These are phyloP conservation scores for Dendrocopos noguchii DNA, from an alignment of 2,113 vertebrate species.

Conservation along the genomic window DNA sequence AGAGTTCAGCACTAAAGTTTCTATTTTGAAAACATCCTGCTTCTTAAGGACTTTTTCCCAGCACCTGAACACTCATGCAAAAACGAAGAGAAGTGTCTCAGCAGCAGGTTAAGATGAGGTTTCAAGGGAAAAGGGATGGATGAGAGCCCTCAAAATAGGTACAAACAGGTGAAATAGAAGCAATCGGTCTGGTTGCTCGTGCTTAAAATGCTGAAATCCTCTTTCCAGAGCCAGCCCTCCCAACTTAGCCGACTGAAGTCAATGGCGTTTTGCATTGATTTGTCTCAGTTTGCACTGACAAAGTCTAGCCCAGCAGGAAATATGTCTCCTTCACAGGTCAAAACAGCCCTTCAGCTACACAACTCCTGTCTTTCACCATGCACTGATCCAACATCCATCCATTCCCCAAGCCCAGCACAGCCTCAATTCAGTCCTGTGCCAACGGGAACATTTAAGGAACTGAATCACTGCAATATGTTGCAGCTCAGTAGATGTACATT, in stretches of 20 bases:
- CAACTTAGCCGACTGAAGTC: not conserved
- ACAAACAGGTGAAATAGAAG: not conserved
- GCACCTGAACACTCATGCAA: not conserved
- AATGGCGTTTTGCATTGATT: not conserved
- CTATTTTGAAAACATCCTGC: constrained; percentile 13
- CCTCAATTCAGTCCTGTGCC: not conserved
- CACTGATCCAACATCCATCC: not conserved
- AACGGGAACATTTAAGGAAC: not conserved
- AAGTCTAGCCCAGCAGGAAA: not conserved
- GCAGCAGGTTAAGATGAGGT: not conserved
- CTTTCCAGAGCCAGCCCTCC: not conserved
- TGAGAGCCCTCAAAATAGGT: not conserved
- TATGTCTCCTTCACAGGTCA: not conserved
- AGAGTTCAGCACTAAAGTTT: not conserved
- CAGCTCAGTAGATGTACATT: not conserved
- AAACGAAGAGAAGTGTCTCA: not conserved
- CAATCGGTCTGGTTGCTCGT: not conserved
- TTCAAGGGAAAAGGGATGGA: not conserved
- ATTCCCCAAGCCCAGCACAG: not conserved
- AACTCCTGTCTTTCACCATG: not conserved
- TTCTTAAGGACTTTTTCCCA: not conserved
- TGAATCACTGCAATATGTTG: not conserved
- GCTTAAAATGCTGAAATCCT: not conserved
- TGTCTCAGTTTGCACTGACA: not conserved
- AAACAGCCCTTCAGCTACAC: not conserved